Conservation (phyloP, 2,888 invertebrate species). For the Orthosia cruda region DNA sequence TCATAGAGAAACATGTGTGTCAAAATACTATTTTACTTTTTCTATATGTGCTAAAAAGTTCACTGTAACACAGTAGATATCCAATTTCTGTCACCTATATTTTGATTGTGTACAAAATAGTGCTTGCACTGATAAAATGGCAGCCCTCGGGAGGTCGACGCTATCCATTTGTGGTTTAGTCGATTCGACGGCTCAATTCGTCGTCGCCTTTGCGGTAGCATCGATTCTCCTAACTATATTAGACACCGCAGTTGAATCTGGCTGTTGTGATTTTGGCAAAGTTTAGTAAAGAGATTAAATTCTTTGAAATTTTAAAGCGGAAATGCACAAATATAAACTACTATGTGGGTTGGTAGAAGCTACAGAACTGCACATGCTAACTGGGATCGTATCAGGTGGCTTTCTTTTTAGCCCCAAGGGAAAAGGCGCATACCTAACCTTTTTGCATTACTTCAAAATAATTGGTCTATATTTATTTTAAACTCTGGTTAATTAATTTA, state of each 20-base stretch:
- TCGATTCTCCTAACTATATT: constrained; percentile 58
- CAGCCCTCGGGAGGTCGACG: constrained; percentile 48
- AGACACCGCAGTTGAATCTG: constrained; percentile 34
- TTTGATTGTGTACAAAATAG: constrained; percentile 42
- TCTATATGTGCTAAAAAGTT: constrained; percentile 3
- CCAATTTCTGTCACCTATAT: constrained; percentile 33
- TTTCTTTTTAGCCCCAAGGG: too few relatives aligned
- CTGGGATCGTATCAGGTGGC: too few relatives aligned
- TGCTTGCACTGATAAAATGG: constrained; percentile 52
- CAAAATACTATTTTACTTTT: neutral
- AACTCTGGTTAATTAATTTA: too few relatives aligned
- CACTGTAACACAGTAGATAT: neutral
- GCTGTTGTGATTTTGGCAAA: constrained; percentile 8
- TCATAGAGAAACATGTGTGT: neutral
- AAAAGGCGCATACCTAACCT: too few relatives aligned
- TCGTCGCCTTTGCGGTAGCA: constrained; percentile 53
- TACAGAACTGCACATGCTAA: too few relatives aligned
- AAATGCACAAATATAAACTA: too few relatives aligned
- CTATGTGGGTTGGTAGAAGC: too few relatives aligned
- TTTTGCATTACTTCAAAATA: too few relatives aligned
- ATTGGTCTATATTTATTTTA: too few relatives aligned
- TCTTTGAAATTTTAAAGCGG: too few relatives aligned
- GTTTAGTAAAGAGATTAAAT: neutral
- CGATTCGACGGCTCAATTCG: constrained; percentile 49
- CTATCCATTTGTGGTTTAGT: constrained; percentile 59